Conservation (phyloP, 1,140 invertebrate species). For the Cylas formicarius region DNA sequence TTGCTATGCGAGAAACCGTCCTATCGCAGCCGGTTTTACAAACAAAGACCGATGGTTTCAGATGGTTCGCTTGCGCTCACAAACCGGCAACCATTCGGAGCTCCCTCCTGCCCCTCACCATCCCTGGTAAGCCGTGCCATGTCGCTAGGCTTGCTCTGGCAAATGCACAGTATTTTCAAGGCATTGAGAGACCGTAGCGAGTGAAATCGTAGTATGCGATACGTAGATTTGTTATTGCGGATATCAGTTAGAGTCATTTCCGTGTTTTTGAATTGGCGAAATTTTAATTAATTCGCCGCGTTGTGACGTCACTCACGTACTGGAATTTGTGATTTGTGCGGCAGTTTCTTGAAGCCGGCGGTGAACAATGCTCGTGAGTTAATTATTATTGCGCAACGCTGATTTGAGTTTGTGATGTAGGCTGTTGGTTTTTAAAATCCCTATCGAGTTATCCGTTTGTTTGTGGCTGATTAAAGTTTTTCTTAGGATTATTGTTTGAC, state of each 20-base stretch:
- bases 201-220: too few species aligned
- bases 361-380: not conserved
- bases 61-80: conserved; percentile 27
- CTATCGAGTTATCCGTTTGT: not conserved
- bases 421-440: not conserved
- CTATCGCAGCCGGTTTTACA: conserved; percentile 12
- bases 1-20: conserved; percentile 18
- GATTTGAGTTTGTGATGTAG: conserved; percentile 3
- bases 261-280: not conserved
- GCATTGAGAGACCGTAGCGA: too few species aligned
- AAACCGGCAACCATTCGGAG: conserved; percentile 16
- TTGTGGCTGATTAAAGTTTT: not conserved
- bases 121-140: conserved; percentile 5
- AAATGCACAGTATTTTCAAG: not conserved
- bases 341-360: not conserved
- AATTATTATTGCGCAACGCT: conserved; percentile 5
- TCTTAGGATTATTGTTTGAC: not conserved
- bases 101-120: conserved; percentile 10
- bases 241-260: too few species aligned
- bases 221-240: too few species aligned
- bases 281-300: not conserved
- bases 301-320: not conserved
- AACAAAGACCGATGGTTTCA: conserved; percentile 28
- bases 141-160: conserved; percentile 3
- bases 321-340: not conserved